These are phyloP conservation scores for Antrozous pallidus DNA, from an alignment of 2,797 vertebrate species.

Conservation along the genomic window DNA sequence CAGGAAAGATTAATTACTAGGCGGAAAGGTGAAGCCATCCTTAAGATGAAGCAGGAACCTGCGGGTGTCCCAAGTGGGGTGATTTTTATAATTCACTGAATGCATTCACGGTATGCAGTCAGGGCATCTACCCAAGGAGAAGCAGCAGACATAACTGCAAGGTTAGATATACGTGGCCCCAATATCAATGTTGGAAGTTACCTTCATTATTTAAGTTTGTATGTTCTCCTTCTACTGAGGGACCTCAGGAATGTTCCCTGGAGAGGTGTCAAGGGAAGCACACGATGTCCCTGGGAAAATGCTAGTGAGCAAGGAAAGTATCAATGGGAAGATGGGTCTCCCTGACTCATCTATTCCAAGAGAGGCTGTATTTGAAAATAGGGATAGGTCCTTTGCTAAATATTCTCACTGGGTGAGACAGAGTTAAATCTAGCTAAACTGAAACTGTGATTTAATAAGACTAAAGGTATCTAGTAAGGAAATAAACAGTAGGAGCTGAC, in stretches of 20 bases:
- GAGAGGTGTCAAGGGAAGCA: not conserved
- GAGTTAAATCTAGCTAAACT: not conserved
- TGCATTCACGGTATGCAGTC: not conserved
- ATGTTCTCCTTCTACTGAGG: not conserved
- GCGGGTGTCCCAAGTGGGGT: not conserved
- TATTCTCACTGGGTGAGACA: not conserved
- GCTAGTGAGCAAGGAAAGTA: not conserved
- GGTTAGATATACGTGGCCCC: too few species aligned
- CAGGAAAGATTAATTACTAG: not conserved
- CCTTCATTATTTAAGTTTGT: not conserved
- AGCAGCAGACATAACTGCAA: rapidly evolving
- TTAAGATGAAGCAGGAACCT: not conserved
- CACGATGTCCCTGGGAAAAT: not conserved
- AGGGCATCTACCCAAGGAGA: not conserved
- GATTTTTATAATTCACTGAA: not conserved
- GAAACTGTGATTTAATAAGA: not conserved
- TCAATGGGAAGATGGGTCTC: not conserved
- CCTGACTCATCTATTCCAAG: not conserved
- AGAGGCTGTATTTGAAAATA: not conserved
- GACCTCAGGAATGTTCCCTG: not conserved
- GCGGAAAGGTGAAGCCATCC: not conserved
- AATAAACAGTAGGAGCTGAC: not conserved
- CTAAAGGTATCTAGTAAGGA: not conserved
- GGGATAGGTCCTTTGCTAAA: not conserved
- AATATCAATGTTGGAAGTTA: not conserved